A percentile compares a stretch with the other conserved stretches of the same genome.
Conservation (phyloP, 2,888 invertebrate genomes). For the Adelognathus sp. region DNA sequence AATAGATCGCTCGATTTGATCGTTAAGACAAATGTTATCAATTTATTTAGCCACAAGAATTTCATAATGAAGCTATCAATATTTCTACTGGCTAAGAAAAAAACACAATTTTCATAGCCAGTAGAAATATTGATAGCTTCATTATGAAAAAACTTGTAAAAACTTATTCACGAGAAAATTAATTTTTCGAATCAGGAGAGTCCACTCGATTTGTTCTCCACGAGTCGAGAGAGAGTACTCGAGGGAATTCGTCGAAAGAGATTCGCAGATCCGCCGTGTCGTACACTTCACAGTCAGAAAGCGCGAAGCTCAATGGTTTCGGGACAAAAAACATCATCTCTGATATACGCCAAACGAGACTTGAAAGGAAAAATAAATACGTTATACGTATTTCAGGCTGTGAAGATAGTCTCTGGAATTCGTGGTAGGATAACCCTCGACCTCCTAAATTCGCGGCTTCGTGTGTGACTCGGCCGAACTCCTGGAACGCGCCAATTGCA, state of each 20-base stretch:
- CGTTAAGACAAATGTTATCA: too few relatives aligned
- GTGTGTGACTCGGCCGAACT: background rate
- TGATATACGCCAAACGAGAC: background rate
- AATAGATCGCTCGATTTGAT: too few relatives aligned
- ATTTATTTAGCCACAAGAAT: too few relatives aligned
- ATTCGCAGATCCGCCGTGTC: background rate
- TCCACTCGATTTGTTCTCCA: too few relatives aligned
- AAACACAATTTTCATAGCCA: too few relatives aligned
- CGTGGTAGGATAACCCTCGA: constrained; percentile 61
- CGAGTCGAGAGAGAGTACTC: too few relatives aligned
- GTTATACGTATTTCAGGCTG: constrained; percentile 17
- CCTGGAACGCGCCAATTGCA: constrained; percentile 28
- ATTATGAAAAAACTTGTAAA: too few relatives aligned
- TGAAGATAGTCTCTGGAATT: constrained; percentile 47
- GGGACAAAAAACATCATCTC: background rate
- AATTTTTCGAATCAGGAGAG: too few relatives aligned
- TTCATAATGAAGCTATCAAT: too few relatives aligned
- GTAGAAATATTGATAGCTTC: too few relatives aligned
- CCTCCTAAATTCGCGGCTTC: constrained; percentile 55
- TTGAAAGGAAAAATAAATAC: background rate
- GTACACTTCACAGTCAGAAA: background rate
- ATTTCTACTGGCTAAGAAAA: too few relatives aligned
- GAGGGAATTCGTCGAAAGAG: background rate
- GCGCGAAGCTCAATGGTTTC: background rate
- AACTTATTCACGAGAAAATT: too few relatives aligned